These are phyloP conservation scores for Ochropacha duplaris DNA, from an alignment of 2,888 invertebrate species.

Conservation along the genomic window DNA sequence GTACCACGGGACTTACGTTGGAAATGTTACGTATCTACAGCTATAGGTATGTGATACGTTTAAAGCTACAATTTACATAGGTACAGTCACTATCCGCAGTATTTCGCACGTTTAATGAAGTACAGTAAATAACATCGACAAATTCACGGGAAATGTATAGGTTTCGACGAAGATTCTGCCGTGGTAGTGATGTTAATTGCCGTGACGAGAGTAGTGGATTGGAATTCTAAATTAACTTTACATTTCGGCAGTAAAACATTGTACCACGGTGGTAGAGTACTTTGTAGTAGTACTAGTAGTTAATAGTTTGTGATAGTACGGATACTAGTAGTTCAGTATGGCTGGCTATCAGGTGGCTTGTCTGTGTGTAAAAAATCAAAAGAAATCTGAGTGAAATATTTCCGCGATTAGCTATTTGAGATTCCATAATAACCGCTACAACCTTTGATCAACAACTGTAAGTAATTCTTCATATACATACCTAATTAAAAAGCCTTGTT, in stretches of 20 bases:
- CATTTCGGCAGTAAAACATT: too few species aligned
- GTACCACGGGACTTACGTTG: neutral
- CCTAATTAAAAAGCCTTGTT: neutral
- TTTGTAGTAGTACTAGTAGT: too few species aligned
- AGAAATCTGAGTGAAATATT: too few species aligned
- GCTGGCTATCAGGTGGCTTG: too few species aligned
- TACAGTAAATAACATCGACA: neutral
- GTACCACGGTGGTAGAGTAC: too few species aligned
- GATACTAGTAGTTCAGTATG: too few species aligned
- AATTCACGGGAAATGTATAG: neutral
- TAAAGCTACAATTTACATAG: neutral
- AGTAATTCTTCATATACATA: neutral
- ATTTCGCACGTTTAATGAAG: neutral
- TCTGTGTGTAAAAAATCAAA: too few species aligned
- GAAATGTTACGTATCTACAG: neutral
- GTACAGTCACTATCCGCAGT: neutral
- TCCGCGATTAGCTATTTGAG: neutral
- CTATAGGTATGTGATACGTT: neutral
- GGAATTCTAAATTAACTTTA: too few species aligned
- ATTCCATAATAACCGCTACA: neutral
- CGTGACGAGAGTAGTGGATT: too few species aligned
- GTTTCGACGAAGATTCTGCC: neutral
- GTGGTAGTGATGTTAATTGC: too few species aligned
- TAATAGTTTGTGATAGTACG: too few species aligned
- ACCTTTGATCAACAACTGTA: slow-evolving; percentile 3